Evolutionary conservation across 2,888 invertebrate genomes (phyloP).

Genomic region (Alsophila aescularia): DNA sequence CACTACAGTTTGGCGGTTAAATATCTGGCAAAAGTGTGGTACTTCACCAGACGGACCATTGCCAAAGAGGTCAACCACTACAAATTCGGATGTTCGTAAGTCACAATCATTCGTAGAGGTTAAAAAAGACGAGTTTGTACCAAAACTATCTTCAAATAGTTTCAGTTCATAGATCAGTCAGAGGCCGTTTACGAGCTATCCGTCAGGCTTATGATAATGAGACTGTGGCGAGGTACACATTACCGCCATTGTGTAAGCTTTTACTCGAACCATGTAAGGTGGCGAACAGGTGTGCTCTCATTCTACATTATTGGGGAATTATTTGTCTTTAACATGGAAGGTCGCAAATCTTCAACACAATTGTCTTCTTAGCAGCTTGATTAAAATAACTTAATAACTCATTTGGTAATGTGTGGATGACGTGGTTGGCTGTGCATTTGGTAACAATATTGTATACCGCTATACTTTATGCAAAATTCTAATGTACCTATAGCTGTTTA

Average conservation of each 20-base stretch:
- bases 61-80: no score
- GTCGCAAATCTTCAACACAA: no score
- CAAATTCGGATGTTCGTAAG: not conserved
- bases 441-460: no score
- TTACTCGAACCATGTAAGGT: not conserved
- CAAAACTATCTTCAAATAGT: not conserved
- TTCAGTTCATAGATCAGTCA: not conserved
- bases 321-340: not conserved
- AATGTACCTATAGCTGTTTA: no score
- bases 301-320: not conserved
- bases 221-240: slow-evolving; percentile 8
- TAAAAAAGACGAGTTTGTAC: not conserved
- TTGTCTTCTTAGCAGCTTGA: no score
- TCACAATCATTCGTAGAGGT: not conserved
- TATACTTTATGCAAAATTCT: no score
- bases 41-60: no score
- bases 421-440: no score
- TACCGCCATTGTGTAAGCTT: not conserved
- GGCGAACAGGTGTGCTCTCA: not conserved
- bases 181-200: not conserved
- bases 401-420: no score
- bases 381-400: no score
- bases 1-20: no score
- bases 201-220: slow-evolving; percentile 14
- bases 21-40: no score